A percentile compares a stretch with the other conserved stretches of the same genome.
Conservation (phyloP, 2,797 vertebrate genomes). For the Anabacerthia variegaticeps region DNA sequence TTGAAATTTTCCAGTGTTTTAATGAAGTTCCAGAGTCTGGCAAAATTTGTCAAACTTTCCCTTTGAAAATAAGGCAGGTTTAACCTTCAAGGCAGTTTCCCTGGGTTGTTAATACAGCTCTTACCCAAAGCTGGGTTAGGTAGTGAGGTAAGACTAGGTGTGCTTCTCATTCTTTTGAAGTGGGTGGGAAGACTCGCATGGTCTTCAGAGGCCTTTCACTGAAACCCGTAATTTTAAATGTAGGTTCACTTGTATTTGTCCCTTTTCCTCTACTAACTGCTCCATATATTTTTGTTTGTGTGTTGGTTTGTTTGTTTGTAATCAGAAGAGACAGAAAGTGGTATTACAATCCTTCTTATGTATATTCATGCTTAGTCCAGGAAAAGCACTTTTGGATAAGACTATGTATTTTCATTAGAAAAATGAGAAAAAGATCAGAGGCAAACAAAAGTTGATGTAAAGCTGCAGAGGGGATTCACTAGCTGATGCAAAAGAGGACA, state of each 20-base stretch:
- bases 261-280: not conserved
- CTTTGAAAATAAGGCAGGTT: not conserved
- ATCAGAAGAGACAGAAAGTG: not conserved
- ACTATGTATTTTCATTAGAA: not conserved
- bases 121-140: not conserved
- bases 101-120: not conserved
- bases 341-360: not conserved
- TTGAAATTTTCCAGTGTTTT: conserved; percentile 65
- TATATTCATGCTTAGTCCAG: not conserved
- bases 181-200: not conserved
- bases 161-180: not conserved
- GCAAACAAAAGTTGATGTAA: not conserved
- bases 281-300: not conserved
- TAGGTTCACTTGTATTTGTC: not conserved
- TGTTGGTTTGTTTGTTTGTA: not conserved
- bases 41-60: conserved; percentile 15
- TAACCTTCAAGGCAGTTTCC: not conserved
- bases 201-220: not conserved
- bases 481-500: not conserved
- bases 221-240: not conserved
- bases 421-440: not conserved
- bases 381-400: not conserved
- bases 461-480: not conserved
- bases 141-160: not conserved
- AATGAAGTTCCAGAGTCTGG: conserved; percentile 52